Percentiles rank a stretch among this genome's conserved stretches.
Conservation (phyloP, 2,888 invertebrate genomes). For the Erebia palarica region DNA sequence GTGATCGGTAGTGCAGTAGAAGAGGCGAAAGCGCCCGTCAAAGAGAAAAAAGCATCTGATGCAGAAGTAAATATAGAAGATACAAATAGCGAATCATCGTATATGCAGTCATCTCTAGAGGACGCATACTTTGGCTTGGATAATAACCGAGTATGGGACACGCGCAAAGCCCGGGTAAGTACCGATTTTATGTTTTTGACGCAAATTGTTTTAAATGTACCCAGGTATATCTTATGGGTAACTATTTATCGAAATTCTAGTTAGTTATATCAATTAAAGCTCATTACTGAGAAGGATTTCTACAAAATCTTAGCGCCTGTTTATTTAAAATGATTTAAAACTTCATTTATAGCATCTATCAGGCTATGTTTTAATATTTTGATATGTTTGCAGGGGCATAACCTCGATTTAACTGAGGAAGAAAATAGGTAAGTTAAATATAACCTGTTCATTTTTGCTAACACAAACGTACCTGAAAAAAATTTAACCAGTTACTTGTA, state of each 20-base stretch:
- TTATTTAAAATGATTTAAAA: neutral
- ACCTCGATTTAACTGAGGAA: conserved; percentile 33
- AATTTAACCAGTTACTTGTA: no score
- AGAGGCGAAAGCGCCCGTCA: conserved; percentile 24
- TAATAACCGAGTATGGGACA: conserved; percentile 4
- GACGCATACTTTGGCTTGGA: conserved; percentile 31
- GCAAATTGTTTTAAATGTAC: neutral
- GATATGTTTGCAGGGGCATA: conserved; percentile 23
- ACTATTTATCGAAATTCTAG: no score
- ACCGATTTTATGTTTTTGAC: neutral
- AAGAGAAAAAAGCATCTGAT: conserved; percentile 3
- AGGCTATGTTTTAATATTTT: neutral
- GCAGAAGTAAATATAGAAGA: conserved; percentile 11
- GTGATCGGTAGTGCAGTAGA: conserved; percentile 25
- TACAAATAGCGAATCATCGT: conserved; percentile 14
- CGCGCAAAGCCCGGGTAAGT: conserved; percentile 15
- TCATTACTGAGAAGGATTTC: no score
- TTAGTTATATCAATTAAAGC: no score
- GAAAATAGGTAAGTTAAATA: conserved; percentile 34
- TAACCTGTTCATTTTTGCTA: neutral
- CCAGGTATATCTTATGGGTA: neutral
- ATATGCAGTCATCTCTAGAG: neutral
- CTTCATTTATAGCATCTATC: neutral
- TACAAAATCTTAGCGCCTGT: neutral
- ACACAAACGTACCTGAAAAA: neutral